phyloP scores from a whole-genome alignment of 2,113 vertebrate genomes.

The Pristiophorus japonicus region DNA sequence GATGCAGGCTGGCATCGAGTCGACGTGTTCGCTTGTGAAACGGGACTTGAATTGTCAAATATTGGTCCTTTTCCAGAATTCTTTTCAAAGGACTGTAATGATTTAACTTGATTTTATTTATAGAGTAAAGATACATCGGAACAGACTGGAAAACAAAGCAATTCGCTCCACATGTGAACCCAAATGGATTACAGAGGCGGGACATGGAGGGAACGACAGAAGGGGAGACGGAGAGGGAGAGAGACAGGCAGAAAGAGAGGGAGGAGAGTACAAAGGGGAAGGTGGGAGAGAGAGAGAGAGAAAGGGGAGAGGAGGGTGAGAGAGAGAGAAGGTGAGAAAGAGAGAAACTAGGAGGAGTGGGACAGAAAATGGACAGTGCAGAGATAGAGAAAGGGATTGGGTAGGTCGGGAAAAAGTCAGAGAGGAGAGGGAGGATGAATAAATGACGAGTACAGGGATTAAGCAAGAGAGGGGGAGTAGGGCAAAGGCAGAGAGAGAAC shows the following conservation, averaged over 20 bases:
- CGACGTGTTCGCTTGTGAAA: neutral
- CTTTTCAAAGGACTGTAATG: neutral
- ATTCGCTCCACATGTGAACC: neutral
- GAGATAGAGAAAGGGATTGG: no score
- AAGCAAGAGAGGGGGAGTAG: no score
- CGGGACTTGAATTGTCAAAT: neutral
- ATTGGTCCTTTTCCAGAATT: neutral
- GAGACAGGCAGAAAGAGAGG: neutral
- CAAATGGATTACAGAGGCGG: no score
- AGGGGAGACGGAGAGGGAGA: neutral
- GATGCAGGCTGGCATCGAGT: neutral
- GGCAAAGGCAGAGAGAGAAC: neutral
- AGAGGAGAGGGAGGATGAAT: no score
- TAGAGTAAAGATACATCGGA: neutral
- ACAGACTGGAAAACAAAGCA: neutral
- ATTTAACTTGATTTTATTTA: neutral
- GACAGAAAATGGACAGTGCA: neutral
- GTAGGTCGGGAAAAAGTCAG: no score
- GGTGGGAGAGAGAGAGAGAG: neutral
- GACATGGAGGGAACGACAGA: neutral
- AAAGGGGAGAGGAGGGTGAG: neutral
- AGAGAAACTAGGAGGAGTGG: neutral
- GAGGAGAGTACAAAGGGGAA: neutral
- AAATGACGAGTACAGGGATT: no score
- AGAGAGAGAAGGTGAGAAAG: neutral